Evolutionary conservation across 1,140 invertebrate species (phyloP).

Genomic region (Oryctes rhinoceros): DNA sequence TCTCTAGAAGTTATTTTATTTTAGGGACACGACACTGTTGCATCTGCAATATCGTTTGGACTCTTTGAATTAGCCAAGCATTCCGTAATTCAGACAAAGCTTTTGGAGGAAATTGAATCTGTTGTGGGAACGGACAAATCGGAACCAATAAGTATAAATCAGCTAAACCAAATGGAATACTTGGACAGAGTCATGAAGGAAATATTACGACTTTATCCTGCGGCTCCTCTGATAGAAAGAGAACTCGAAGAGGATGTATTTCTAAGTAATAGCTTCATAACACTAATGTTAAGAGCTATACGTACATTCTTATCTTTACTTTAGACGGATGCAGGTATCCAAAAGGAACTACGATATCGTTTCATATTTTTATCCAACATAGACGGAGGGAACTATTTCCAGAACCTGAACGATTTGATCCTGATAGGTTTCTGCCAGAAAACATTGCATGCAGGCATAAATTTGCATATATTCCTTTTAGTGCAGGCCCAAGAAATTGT

Average conservation of each 20-base stretch:
- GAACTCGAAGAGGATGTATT: slow-evolving; percentile 11
- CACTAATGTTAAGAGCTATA: not conserved
- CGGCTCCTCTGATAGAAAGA: slow-evolving; percentile 74
- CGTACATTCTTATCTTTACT: not conserved
- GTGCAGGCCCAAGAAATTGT: slow-evolving; percentile 39
- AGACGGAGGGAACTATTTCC: slow-evolving; percentile 11
- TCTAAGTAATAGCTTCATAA: not conserved
- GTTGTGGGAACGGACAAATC: slow-evolving; percentile 65
- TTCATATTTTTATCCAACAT: slow-evolving; percentile 30
- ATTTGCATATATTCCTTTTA: slow-evolving; percentile 40
- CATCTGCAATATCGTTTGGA: slow-evolving; percentile 19
- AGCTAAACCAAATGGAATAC: slow-evolving; percentile 74
- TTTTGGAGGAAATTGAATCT: slow-evolving; percentile 64
- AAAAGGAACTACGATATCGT: slow-evolving; percentile 37
- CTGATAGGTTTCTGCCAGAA: slow-evolving; percentile 37
- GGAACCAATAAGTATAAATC: slow-evolving; percentile 65
- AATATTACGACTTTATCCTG: slow-evolving; percentile 73
- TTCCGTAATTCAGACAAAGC: not conserved
- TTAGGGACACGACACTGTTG: slow-evolving; percentile 33
- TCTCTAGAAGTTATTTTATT: not conserved
- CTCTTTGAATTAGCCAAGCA: slow-evolving; percentile 37
- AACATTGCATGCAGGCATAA: slow-evolving; percentile 16
- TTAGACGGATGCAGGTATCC: slow-evolving; percentile 26
- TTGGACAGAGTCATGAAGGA: slow-evolving; percentile 79
- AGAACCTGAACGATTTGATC: slow-evolving; percentile 26